Percentiles rank a stretch among this genome's conserved stretches.
These are phyloP conservation scores for Clunio marinus DNA, from an alignment of 2,888 invertebrate species.

Conservation along the genomic window DNA sequence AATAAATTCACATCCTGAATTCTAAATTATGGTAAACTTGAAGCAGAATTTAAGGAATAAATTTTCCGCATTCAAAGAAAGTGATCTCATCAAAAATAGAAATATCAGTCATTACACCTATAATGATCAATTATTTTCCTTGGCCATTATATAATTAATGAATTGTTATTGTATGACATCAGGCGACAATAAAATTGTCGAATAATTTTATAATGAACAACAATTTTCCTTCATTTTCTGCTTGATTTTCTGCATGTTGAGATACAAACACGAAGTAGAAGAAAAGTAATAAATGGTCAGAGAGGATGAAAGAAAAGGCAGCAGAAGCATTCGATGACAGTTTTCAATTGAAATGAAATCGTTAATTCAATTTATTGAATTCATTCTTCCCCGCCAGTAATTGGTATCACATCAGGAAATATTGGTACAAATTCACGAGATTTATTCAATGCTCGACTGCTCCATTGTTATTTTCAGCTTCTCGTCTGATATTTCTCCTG, in stretches of 20 bases:
- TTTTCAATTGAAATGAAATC: constrained; percentile 19
- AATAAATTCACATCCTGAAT: too few relatives aligned
- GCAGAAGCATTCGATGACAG: background rate
- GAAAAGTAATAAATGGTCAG: background rate
- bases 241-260: background rate
- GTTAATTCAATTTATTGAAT: constrained; percentile 7
- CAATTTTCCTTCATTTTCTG: too few relatives aligned
- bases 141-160: constrained; percentile 1
- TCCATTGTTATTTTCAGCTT: background rate
- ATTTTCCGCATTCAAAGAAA: too few relatives aligned
- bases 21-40: too few relatives aligned
- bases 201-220: constrained; percentile 10
- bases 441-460: background rate
- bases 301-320: background rate
- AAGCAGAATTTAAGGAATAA: too few relatives aligned
- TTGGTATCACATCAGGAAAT: constrained; percentile 10
- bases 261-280: background rate
- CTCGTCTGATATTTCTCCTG: background rate
- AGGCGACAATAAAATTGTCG: constrained; percentile 3
- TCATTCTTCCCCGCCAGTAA: background rate
- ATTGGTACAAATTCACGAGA: constrained; percentile 12
- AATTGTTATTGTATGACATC: background rate
- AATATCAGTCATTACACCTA: background rate
- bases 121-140: constrained; percentile 10
- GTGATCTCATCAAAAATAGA: background rate